Conservation (phyloP, 1,140 invertebrate genomes). For the Zaprionus gabonicus region DNA sequence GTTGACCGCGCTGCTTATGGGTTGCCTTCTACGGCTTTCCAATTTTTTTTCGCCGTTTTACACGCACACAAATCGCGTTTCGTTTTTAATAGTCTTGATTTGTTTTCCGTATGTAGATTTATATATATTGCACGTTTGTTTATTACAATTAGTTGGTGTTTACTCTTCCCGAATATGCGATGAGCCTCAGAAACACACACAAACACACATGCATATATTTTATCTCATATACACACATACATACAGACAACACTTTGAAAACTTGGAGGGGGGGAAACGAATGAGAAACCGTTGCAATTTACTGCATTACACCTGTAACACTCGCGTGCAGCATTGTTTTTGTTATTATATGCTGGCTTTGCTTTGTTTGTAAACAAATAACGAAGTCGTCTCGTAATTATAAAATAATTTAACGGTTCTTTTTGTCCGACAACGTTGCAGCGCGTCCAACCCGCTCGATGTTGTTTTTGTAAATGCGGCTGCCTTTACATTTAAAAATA, state of each 20-base stretch:
- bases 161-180: conserved; percentile 25
- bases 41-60: conserved; percentile 41
- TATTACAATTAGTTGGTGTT: conserved; percentile 34
- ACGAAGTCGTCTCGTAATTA: conserved; percentile 43
- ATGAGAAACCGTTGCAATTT: conserved; percentile 39
- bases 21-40: conserved; percentile 59
- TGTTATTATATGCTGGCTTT: conserved; percentile 28
- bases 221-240: conserved; percentile 32
- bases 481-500: conserved; percentile 38
- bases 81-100: conserved; percentile 30
- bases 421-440: conserved; percentile 36
- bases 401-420: conserved; percentile 51
- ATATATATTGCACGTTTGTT: conserved; percentile 52
- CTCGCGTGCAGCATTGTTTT: conserved; percentile 30
- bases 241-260: conserved; percentile 17
- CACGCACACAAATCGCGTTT: conserved; percentile 36
- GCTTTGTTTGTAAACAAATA: conserved; percentile 55
- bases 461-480: conserved; percentile 50
- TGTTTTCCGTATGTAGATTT: conserved; percentile 16
- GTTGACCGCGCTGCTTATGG: conserved; percentile 51
- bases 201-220: conserved; percentile 34
- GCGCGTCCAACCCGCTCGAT: conserved; percentile 44
- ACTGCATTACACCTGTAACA: conserved; percentile 44
- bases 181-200: conserved; percentile 9
- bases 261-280: neutral